Percentiles rank a stretch among this genome's conserved stretches.
Conservation (phyloP, 2,113 vertebrate species). For the Genyomyrus donnyi region DNA sequence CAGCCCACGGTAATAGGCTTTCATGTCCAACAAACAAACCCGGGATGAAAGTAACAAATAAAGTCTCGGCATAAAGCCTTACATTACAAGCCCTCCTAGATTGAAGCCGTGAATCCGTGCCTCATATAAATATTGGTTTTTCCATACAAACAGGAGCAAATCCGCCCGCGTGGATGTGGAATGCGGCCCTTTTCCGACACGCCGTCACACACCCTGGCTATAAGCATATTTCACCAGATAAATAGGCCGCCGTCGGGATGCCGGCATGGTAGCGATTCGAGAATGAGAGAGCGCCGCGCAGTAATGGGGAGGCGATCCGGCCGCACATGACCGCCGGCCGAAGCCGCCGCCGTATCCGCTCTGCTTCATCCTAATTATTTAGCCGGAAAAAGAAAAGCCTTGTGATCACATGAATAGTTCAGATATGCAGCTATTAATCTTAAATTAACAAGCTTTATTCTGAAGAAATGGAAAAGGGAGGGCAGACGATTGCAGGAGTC, state of each 20-base stretch:
- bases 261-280: not conserved
- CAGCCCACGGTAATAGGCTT: slow-evolving; percentile 7
- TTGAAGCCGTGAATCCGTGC: slow-evolving; percentile 1
- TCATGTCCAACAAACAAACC: slow-evolving; percentile 20
- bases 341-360: not conserved
- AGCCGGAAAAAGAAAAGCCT: not conserved
- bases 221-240: not conserved
- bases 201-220: not conserved
- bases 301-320: not conserved
- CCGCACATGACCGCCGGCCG: not conserved
- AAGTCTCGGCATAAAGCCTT: not conserved
- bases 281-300: not conserved
- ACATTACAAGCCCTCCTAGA: slow-evolving; percentile 14
- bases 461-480: not conserved
- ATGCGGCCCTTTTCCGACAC: not conserved
- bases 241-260: not conserved
- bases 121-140: slow-evolving; percentile 12
- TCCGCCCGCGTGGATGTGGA: not conserved
- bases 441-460: not conserved
- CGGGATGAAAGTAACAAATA: slow-evolving; percentile 11
- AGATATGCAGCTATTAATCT: not conserved
- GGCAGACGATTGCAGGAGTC: not conserved
- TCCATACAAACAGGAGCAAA: not conserved
- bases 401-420: slow-evolving; percentile 3
- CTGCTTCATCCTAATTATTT: not conserved